Evolutionary conservation across 2,888 invertebrate species (phyloP), one percentile per base, ranked within the genome.

Genomic region (Mesopsocus fuscifrons): DNA sequence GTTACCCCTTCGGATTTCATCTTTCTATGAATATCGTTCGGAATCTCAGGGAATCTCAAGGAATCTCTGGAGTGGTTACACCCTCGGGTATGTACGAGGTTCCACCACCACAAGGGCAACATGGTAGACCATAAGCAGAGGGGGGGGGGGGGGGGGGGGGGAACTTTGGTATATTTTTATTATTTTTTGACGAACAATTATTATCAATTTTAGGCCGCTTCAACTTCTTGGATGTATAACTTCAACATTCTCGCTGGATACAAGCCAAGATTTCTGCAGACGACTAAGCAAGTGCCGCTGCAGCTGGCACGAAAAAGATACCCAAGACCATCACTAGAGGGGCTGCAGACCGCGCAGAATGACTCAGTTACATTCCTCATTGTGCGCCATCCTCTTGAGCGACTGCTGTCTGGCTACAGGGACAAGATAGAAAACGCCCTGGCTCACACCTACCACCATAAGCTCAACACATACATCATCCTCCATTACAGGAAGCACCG

Each of bases 191-290:
- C n/a, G n/a, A n/a, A n/a, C n/a, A n/a, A n/a, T n/a, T n/a, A n/a
- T n/a, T n/a, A n/a, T n/a, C n/a, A n/a, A 47, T 81, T 81, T 58
- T 81, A 81, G 66, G 80, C 81, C 3, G 82, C 81, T 2, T 85
- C 85, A n/a, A 83, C 85, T 15, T 84, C 85, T 1, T 87, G 87
- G 85, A 83, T 87, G 78, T 84, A 84, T 62, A 85, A 85, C 62
- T 85, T 87, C 62, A 84, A 85, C 60, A 63, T 83, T 42, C 72
- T 87, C 60, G 84, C 84, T 6, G 85, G 85, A 62, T 69, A 61
- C 46, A 72, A 76, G 45, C 74, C 80, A 8, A 71, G 72, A 42
- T 84, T 78, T 62, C 64, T 84, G 51, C 75, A 74, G 56, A 76
- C 76, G 54, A 82, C 78, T 44, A 79, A 80, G 58, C 69, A 77